Percentiles rank a stretch among this genome's conserved stretches.
Conservation (phyloP, 2,888 invertebrate species). For the Cephonodes hylas region DNA sequence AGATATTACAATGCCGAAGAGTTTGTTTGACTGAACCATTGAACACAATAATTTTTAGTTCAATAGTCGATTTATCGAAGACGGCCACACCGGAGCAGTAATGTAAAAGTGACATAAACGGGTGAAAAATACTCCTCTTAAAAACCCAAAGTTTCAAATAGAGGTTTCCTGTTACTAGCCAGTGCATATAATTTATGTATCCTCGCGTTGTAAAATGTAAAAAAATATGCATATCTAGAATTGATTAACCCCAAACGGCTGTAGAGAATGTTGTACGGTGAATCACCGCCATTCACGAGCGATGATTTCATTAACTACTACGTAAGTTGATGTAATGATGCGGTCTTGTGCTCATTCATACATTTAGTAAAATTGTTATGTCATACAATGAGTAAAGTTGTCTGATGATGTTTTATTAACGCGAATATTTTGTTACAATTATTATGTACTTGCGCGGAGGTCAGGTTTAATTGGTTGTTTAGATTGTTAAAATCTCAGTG, state of each 20-base stretch:
- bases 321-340: constrained; percentile 14
- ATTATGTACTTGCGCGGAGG: neutral
- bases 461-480: neutral
- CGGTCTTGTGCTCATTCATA: constrained; percentile 11
- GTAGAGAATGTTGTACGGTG: constrained; percentile 21
- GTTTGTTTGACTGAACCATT: too few relatives aligned
- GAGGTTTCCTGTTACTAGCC: too few relatives aligned
- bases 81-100: too few relatives aligned
- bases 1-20: too few relatives aligned
- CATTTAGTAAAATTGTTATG: constrained; percentile 10
- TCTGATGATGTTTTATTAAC: neutral
- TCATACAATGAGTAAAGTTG: constrained; percentile 7
- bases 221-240: neutral
- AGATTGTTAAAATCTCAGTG: neutral
- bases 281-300: constrained; percentile 25
- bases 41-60: too few relatives aligned
- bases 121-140: too few relatives aligned
- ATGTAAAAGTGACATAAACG: too few relatives aligned
- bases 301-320: constrained; percentile 33
- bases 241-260: neutral
- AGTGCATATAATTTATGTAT: too few relatives aligned
- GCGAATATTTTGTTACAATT: constrained; percentile 1
- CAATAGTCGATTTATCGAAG: too few relatives aligned
- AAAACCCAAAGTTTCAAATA: too few relatives aligned
- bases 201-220: neutral